Evolutionary conservation across 2,888 invertebrate species (phyloP).

Genomic region (Drosophila diplacantha): DNA sequence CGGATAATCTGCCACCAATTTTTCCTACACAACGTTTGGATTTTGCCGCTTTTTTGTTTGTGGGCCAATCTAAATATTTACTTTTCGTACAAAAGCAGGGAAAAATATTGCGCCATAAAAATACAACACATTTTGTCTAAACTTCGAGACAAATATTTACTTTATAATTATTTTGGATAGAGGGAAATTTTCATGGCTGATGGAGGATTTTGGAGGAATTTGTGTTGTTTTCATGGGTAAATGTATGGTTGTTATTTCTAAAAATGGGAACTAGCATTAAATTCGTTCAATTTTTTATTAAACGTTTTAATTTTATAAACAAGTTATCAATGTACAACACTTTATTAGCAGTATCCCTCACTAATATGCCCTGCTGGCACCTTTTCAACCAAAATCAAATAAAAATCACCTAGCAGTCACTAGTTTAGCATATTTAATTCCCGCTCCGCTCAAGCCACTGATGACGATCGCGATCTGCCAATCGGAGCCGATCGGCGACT

Average conservation of each 20-base stretch:
- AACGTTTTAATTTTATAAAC: too few species aligned
- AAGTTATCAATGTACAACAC: too few species aligned
- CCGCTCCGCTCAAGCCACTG: constrained; percentile 12
- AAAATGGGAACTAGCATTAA: not conserved
- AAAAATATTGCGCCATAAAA: constrained; percentile 14
- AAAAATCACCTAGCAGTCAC: constrained; percentile 48
- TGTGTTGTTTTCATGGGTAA: not conserved
- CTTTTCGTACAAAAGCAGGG: constrained; percentile 10
- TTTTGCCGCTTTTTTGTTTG: not conserved
- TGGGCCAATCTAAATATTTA: constrained; percentile 24
- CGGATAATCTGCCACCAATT: not conserved
- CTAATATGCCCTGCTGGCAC: constrained; percentile 4
- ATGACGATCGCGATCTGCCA: constrained; percentile 35
- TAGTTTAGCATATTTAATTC: constrained; percentile 55
- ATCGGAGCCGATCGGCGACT: constrained; percentile 35
- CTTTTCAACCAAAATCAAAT: constrained; percentile 37
- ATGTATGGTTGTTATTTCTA: not conserved
- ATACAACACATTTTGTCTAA: constrained; percentile 6
- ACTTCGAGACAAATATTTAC: constrained; percentile 8
- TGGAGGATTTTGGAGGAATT: not conserved
- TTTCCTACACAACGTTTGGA: not conserved
- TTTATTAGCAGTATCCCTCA: not conserved
- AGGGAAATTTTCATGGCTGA: not conserved
- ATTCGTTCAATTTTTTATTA: not conserved
- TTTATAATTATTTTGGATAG: constrained; percentile 8